These are phyloP conservation scores for Esperia sulphurella DNA, from an alignment of 2,888 invertebrate species.

Conservation along the genomic window DNA sequence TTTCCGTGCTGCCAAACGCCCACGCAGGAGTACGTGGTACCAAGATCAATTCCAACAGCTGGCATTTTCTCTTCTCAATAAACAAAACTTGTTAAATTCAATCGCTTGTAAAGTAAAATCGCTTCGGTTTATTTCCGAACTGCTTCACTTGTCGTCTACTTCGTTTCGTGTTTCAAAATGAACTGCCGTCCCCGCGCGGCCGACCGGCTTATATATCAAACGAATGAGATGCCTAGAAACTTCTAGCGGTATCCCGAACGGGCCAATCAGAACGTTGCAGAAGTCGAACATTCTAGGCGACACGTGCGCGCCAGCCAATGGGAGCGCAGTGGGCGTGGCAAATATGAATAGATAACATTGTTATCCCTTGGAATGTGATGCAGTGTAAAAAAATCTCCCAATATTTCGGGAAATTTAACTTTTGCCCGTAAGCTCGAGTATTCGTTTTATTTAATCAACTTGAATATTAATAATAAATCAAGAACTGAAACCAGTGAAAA, in stretches of 20 bases:
- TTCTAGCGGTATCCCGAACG: neutral
- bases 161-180: neutral
- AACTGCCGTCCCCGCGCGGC: neutral
- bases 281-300: neutral
- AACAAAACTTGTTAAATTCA: neutral
- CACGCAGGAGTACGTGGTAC: constrained; percentile 9
- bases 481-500: too few species aligned
- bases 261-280: neutral
- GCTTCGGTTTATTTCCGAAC: neutral
- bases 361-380: too few species aligned
- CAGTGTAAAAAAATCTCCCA: too few species aligned
- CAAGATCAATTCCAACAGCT: constrained; percentile 25
- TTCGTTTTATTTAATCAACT: too few species aligned
- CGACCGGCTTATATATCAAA: neutral
- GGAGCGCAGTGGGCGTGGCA: too few species aligned
- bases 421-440: too few species aligned
- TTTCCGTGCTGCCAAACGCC: constrained; percentile 70
- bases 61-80: constrained; percentile 23
- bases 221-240: neutral
- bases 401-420: too few species aligned
- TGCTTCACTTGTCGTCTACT: neutral
- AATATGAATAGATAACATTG: too few species aligned
- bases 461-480: too few species aligned
- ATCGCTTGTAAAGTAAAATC: neutral
- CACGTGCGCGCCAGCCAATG: neutral